Evolutionary conservation across 2,888 invertebrate genomes (phyloP).

Genomic region (Sarcophaga caerulescens): DNA sequence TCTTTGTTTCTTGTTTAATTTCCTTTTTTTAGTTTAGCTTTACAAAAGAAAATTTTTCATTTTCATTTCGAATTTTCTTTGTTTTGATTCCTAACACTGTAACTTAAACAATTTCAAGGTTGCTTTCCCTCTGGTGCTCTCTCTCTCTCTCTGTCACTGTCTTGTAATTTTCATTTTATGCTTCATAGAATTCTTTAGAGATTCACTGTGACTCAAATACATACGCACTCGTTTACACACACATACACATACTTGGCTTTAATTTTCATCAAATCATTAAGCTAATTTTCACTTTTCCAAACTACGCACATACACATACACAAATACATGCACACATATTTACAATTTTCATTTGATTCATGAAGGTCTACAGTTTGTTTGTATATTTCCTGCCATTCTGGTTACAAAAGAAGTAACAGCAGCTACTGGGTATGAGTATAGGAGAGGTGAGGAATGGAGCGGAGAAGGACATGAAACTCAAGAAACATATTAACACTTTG

Average conservation of each 20-base stretch:
- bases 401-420: background rate
- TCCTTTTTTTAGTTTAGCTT: no score
- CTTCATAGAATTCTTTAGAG: constrained; percentile 48
- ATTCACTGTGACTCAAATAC: constrained; percentile 5
- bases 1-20: no score
- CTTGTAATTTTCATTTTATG: constrained; percentile 37
- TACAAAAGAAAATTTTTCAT: no score
- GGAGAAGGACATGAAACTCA: constrained; percentile 33
- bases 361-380: no score
- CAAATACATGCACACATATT: background rate
- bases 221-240: background rate
- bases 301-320: background rate
- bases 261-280: constrained; percentile 64
- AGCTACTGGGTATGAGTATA: background rate
- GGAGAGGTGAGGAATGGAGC: background rate
- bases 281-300: constrained; percentile 64
- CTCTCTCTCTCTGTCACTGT: background rate
- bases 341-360: no score
- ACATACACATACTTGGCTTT: constrained; percentile 33
- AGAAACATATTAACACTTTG: constrained; percentile 57
- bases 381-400: background rate
- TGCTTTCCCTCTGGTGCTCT: no score
- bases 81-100: no score
- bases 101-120: no score
- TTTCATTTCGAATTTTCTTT: no score